These are phyloP conservation scores for Autographa pulchrina DNA, from an alignment of 2,888 invertebrate species.

Conservation along the genomic window DNA sequence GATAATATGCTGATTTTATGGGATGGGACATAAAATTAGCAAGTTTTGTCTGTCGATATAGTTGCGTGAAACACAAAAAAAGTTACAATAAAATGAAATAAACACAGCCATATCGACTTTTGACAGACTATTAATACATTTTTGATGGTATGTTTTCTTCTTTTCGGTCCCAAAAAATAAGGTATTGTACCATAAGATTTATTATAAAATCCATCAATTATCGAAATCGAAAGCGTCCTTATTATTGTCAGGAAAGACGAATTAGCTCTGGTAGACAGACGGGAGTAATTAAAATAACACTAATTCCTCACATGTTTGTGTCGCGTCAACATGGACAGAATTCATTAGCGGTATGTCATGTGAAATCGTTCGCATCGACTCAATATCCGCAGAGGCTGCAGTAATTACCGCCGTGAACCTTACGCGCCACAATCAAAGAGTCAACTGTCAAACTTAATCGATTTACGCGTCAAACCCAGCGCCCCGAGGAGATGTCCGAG, in stretches of 20 bases:
- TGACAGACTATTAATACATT: slow-evolving; percentile 42
- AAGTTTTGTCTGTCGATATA: slow-evolving; percentile 21
- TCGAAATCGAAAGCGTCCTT: slow-evolving; percentile 65
- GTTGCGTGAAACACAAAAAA: not conserved
- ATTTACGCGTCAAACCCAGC: slow-evolving; percentile 77
- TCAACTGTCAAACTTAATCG: slow-evolving; percentile 85
- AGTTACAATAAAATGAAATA: slow-evolving; percentile 11
- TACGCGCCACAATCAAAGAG: slow-evolving; percentile 77
- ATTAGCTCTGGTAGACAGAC: slow-evolving; percentile 60
- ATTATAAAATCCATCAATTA: slow-evolving; percentile 70
- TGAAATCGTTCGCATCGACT: slow-evolving; percentile 65
- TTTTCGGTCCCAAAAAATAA: slow-evolving; percentile 36
- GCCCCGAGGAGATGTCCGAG: slow-evolving; percentile 71
- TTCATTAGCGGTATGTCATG: slow-evolving; percentile 84
- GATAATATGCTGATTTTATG: slow-evolving; percentile 35
- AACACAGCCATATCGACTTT: slow-evolving; percentile 20
- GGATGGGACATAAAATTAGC: slow-evolving; percentile 29
- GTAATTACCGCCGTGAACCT: slow-evolving; percentile 79
- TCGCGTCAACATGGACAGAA: slow-evolving; percentile 82
- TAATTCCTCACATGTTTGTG: slow-evolving; percentile 74
- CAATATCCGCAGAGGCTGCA: slow-evolving; percentile 57
- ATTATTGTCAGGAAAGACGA: slow-evolving; percentile 64
- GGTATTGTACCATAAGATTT: slow-evolving; percentile 47
- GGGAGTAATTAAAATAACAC: slow-evolving; percentile 76
- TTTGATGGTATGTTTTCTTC: slow-evolving; percentile 30